Evolutionary conservation across 2,888 invertebrate genomes (phyloP).

Genomic region (Machimus atricapillus): DNA sequence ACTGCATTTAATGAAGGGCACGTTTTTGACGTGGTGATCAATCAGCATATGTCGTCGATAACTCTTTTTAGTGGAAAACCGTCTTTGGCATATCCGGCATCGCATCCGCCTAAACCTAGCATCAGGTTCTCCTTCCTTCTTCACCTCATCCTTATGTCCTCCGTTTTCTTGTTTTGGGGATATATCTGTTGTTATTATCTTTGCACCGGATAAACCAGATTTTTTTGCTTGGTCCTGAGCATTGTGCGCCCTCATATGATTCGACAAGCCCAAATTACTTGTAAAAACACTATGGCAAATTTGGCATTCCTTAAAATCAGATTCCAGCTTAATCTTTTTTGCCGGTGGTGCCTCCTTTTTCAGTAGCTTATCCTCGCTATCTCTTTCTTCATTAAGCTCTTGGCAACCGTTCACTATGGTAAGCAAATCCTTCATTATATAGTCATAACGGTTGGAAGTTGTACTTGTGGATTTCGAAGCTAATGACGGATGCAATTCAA

Average conservation of each 20-base stretch:
- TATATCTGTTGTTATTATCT: background rate
- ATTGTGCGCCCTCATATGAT: slow-evolving; percentile 61
- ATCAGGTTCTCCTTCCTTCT: background rate
- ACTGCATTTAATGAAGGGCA: slow-evolving; percentile 61
- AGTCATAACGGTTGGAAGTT: slow-evolving; percentile 56
- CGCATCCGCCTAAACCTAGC: slow-evolving; percentile 57
- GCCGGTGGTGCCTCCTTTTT: slow-evolving; percentile 44
- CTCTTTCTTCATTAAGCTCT: slow-evolving; percentile 53
- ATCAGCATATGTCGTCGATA: slow-evolving; percentile 62
- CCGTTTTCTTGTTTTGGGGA: slow-evolving; percentile 8
- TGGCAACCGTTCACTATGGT: slow-evolving; percentile 59
- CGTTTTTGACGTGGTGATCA: slow-evolving; percentile 61
- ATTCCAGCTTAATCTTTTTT: slow-evolving; percentile 44
- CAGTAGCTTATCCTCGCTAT: slow-evolving; percentile 53
- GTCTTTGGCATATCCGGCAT: slow-evolving; percentile 60
- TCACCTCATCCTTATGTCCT: slow-evolving; percentile 37
- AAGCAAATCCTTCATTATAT: slow-evolving; percentile 61
- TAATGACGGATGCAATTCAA: slow-evolving; percentile 44
- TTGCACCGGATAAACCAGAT: background rate
- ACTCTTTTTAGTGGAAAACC: slow-evolving; percentile 61
- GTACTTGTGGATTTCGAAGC: background rate
- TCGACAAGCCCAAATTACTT: slow-evolving; percentile 60
- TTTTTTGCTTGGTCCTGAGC: slow-evolving; percentile 47
- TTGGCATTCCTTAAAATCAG: slow-evolving; percentile 55
- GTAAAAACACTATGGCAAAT: slow-evolving; percentile 60